phyloP scores from a whole-genome alignment of 2,113 vertebrate genomes.

The Sylvia atricapilla region DNA sequence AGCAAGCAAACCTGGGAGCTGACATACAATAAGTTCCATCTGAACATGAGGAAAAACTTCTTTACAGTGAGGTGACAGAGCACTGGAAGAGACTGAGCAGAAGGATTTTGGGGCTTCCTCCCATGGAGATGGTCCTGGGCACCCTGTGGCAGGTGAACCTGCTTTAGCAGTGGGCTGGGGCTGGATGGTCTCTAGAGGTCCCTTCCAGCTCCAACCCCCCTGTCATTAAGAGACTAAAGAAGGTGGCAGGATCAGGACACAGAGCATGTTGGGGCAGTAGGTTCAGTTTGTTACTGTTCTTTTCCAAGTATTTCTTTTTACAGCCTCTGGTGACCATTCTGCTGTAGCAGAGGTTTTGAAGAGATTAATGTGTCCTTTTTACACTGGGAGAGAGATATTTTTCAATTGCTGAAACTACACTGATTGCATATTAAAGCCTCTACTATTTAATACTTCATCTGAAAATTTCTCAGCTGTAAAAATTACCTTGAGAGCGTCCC shows the following conservation, averaged over 20 bases:
- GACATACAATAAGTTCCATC: neutral
- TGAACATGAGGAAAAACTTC: neutral
- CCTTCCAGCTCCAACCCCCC: neutral
- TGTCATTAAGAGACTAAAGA: neutral
- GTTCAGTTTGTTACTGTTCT: neutral
- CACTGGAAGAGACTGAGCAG: neutral
- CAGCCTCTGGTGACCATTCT: neutral
- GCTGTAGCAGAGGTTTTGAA: neutral
- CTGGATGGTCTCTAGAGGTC: neutral
- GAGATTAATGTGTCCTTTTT: neutral
- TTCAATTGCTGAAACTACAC: neutral
- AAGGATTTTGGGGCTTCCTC: neutral
- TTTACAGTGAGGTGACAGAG: neutral
- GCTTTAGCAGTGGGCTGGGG: neutral
- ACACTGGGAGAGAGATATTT: neutral
- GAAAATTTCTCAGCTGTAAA: neutral
- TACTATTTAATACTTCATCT: neutral
- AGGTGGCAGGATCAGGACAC: neutral
- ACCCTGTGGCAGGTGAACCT: neutral
- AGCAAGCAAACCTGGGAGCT: neutral
- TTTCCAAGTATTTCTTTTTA: neutral
- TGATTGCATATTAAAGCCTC: neutral
- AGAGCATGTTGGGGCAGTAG: neutral
- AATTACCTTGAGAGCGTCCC: neutral
- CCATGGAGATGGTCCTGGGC: neutral